These are phyloP conservation scores for Apis cerana DNA, from an alignment of 1,140 invertebrate genomes.

Conservation along the genomic window DNA sequence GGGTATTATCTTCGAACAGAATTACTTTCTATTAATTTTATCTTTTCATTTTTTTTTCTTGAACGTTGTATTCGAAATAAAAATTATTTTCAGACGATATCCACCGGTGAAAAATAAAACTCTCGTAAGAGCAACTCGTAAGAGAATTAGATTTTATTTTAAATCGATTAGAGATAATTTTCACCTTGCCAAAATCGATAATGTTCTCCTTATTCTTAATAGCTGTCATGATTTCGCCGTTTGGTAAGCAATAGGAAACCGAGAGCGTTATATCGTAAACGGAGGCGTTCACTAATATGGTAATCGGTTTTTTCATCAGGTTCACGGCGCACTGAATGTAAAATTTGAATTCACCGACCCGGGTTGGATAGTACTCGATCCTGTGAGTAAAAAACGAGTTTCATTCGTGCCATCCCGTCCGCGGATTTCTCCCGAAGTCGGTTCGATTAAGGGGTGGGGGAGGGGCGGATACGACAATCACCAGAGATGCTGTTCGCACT, in stretches of 20 bases:
- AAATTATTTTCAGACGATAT: too few species aligned
- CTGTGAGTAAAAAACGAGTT: slow-evolving; percentile 61
- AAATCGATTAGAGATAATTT: not conserved
- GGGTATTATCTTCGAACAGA: slow-evolving; percentile 65
- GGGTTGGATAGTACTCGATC: slow-evolving; percentile 70
- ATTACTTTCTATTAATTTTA: too few species aligned
- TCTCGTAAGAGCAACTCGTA: too few species aligned
- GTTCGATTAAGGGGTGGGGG: too few species aligned
- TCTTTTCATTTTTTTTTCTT: not conserved
- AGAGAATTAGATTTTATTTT: too few species aligned
- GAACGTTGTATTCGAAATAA: not conserved
- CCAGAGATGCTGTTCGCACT: slow-evolving; percentile 65
- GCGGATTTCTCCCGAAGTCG: not conserved
- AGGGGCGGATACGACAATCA: slow-evolving; percentile 9
- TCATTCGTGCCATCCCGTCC: not conserved
- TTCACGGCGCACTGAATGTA: slow-evolving; percentile 74
- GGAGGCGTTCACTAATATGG: slow-evolving; percentile 65
- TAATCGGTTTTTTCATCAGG: slow-evolving; percentile 73
- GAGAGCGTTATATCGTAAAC: slow-evolving; percentile 67
- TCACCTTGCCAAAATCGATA: slow-evolving; percentile 76
- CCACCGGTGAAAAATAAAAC: too few species aligned
- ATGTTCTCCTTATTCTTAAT: slow-evolving; percentile 68
- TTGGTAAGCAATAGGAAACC: slow-evolving; percentile 58
- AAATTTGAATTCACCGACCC: slow-evolving; percentile 72
- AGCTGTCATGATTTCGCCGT: slow-evolving; percentile 56